phyloP scores from a whole-genome alignment of 1,140 invertebrate species.

The Ceratoteleas bidentatus region DNA sequence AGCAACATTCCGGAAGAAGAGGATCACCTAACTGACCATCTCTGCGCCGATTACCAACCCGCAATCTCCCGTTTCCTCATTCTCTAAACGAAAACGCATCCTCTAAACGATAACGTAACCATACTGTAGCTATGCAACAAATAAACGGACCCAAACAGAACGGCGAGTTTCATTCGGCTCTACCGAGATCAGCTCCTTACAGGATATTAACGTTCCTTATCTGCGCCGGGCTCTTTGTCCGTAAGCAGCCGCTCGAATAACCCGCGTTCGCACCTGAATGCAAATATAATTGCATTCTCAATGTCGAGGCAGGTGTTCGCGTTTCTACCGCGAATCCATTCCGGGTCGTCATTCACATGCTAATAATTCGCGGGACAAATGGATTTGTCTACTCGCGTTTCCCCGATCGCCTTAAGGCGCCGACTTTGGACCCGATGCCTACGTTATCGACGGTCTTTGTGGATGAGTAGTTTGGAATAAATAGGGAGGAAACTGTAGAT shows the following conservation, averaged over 20 bases:
- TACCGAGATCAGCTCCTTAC: constrained; percentile 13
- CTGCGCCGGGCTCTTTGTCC: constrained; percentile 35
- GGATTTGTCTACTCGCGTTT: constrained; percentile 19
- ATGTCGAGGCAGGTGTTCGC: constrained; percentile 53
- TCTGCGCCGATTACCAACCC: no score
- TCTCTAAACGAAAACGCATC: no score
- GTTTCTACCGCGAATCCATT: constrained; percentile 8
- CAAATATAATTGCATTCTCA: constrained; percentile 59
- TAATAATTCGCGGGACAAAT: constrained; percentile 21
- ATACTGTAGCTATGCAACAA: no score
- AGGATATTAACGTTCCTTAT: constrained; percentile 30
- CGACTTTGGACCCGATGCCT: no score
- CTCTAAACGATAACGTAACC: no score
- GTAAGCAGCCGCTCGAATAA: constrained; percentile 32
- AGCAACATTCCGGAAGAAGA: no score
- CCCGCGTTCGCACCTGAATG: constrained; percentile 41
- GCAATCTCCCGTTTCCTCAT: no score
- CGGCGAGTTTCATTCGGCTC: background rate
- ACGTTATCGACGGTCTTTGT: no score
- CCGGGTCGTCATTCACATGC: constrained; percentile 44
- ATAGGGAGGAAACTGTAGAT: no score
- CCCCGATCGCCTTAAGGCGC: background rate
- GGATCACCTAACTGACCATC: no score
- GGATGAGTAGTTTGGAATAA: no score
- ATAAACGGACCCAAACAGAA: no score